Conservation (phyloP, 1,140 invertebrate species). For the Cheumatopsyche charites region DNA sequence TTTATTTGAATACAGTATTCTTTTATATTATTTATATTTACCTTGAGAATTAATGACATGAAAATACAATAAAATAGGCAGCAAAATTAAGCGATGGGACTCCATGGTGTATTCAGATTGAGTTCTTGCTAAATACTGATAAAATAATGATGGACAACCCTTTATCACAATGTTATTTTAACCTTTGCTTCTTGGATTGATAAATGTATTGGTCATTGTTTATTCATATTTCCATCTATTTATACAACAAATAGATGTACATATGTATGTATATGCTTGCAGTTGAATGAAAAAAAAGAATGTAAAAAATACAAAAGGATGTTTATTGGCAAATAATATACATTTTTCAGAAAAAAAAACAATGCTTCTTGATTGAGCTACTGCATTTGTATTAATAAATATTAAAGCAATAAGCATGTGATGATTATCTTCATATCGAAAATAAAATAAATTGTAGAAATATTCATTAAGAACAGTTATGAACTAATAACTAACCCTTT, state of each 20-base stretch:
- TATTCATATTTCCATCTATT: not conserved
- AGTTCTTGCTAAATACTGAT: too few relatives aligned
- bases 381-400: slow-evolving; percentile 35
- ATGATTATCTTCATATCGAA: not conserved
- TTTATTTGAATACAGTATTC: too few relatives aligned
- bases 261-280: not conserved
- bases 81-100: too few relatives aligned
- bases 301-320: slow-evolving; percentile 47
- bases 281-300: not conserved
- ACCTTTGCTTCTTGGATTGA: not conserved
- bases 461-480: too few relatives aligned
- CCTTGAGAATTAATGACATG: too few relatives aligned
- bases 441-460: not conserved
- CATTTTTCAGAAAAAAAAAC: not conserved
- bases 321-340: slow-evolving; percentile 48
- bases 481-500: too few relatives aligned
- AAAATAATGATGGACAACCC: too few relatives aligned
- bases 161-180: not conserved
- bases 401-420: slow-evolving; percentile 42
- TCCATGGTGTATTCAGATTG: too few relatives aligned
- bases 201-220: not conserved
- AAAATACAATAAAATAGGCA: too few relatives aligned
- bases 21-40: too few relatives aligned
- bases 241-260: not conserved
- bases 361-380: too few relatives aligned